These are phyloP conservation scores for Picathartes gymnocephalus DNA, from an alignment of 2,113 vertebrate genomes.

Conservation along the genomic window DNA sequence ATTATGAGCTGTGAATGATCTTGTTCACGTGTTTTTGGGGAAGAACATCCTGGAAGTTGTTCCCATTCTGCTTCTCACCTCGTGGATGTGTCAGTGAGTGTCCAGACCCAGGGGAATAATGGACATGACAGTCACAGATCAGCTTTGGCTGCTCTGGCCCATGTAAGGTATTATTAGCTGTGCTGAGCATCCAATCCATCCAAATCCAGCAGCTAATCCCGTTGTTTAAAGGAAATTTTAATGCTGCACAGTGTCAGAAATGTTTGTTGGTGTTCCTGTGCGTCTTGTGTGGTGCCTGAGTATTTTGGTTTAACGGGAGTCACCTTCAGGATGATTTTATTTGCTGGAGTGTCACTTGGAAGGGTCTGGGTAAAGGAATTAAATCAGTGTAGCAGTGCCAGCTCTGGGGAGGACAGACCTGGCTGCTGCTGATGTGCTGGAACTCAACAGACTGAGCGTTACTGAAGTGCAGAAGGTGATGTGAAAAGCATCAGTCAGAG, in stretches of 20 bases:
- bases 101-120: not conserved
- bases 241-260: not conserved
- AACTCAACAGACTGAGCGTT: not conserved
- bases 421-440: not conserved
- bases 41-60: not conserved
- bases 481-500: not conserved
- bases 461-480: not conserved
- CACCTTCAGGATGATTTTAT: not conserved
- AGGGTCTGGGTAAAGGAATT: not conserved
- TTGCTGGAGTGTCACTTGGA: not conserved
- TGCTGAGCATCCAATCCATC: not conserved
- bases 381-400: not conserved
- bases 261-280: not conserved
- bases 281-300: not conserved
- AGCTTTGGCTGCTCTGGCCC: not conserved
- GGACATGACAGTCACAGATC: not conserved
- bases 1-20: not conserved
- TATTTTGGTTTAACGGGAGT: not conserved
- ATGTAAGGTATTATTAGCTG: not conserved
- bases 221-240: not conserved
- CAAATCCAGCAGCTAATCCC: not conserved
- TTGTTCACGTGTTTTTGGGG: not conserved
- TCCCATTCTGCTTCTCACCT: fast-evolving
- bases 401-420: not conserved
- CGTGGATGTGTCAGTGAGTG: not conserved